Base-by-base conservation (phyloP, 2,113 vertebrate species). In the Lichenostomus cassidix region DNA sequence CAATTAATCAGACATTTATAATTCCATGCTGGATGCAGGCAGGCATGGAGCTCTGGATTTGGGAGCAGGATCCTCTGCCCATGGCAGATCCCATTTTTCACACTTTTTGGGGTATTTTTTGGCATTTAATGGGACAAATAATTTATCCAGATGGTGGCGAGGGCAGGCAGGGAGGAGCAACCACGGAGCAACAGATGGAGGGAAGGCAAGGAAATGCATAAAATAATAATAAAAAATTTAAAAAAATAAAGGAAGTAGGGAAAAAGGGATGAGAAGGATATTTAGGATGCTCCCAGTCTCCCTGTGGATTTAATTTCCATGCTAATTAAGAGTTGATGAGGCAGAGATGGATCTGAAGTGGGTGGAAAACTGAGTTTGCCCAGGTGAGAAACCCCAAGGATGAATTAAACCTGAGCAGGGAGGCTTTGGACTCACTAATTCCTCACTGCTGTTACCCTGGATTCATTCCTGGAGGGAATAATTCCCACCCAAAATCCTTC, bases 71-170 rank as follows among this genome's bases (percentile, higher is more conserved):
- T 49, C 60, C 42, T 31, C 49, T 58, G 35, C 60, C 50, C 8
- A 1, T 4, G 3, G 1, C 35, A 29, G 24, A 58, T 49, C 50
- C 60, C 12, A 3, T 29, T 75, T 65, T 21, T 75, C 56, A 33
- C 83, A 31, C 90, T 76, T 60, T 62, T 27, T 2, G 27, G 56
- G 35, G 6, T 1, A 21, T 59, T 47, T 52, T 46, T 50, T 60
- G 28, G 68, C 79, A 79, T 96, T 94, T 82, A 80, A 91, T 23
- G 90, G 33, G 77, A 94, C 49, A 73, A 88, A 78, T 75, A 35
- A 83, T 92, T 64, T 25, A n/a, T 55, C 87, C 95, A 96, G 95
- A 95, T 96, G 96, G 95, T 13, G 89, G 76, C 22, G 74, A 87
- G 89, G 27, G 83, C 71, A 59, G 19, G 67, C 58, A 14, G 91